These are phyloP conservation scores for Brachionus calyciflorus DNA, from an alignment of 1,140 invertebrate genomes.

Conservation along the genomic window DNA sequence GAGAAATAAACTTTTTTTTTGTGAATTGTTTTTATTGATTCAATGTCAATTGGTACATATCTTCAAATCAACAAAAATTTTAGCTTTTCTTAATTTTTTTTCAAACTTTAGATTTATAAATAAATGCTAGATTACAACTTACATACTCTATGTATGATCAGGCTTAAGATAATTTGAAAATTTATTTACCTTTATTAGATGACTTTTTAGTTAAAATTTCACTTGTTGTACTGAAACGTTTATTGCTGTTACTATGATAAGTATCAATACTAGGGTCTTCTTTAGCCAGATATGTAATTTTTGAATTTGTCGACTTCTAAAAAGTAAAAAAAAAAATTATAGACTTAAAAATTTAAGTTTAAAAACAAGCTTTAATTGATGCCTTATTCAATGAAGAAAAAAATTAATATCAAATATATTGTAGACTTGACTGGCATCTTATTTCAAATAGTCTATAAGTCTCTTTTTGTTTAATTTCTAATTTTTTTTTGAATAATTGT, in stretches of 20 bases:
- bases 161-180: background rate
- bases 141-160: no score
- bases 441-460: constrained; percentile 35
- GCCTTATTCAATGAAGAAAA: no score
- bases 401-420: no score
- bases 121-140: no score
- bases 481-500: background rate
- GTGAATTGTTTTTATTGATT: no score
- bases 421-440: constrained; percentile 32
- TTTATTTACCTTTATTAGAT: background rate
- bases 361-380: background rate
- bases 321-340: constrained; percentile 14
- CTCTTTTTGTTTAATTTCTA: constrained; percentile 2
- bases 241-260: background rate
- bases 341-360: background rate
- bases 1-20: no score
- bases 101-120: no score
- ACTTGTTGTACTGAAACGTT: constrained; percentile 45
- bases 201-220: constrained; percentile 39
- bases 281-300: constrained; percentile 5
- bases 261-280: background rate
- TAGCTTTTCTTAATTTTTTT: no score
- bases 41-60: no score
- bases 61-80: no score
- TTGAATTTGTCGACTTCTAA: background rate